Base-by-base conservation (phyloP, 2,113 vertebrate species). In the Plotosus lineatus region DNA sequence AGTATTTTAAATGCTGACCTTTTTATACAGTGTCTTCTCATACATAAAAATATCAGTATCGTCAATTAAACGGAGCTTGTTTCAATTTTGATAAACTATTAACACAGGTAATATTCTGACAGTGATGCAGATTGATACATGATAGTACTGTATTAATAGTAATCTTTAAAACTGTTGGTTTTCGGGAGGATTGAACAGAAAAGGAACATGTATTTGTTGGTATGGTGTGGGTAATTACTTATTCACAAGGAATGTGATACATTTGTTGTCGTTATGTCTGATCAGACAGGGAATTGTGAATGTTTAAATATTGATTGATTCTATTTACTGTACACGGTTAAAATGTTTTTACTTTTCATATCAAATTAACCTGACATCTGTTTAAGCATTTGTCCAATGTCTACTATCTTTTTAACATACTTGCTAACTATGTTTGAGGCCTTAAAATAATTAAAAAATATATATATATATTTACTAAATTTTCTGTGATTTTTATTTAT, bases 271-370 rank as follows among this genome's bases (percentile, higher is more conserved):
- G 23, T 42, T 10, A 38, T 51, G 31, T 26, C 33, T 8, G 7
- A 9, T 65, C 50, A 56, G 77, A 40, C 15, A 12, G n/a, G 63
- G 2, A 28, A 40, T 31, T 77, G 8, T 58, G 53, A 72, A 72
- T 46, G 55, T 56, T 78, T 78, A n/a, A 31, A 74, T 63, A 8
- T 8, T 81, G 4, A 61, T n/a, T 84, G 15, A 42, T 23, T 50
- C 46, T 8, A 51, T 26, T 36, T 51, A 31, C 46, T 26, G 6
- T 19, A 42, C 44, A 69, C 19, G 33, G 50, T 77, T 77, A 2
- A 50, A 12, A 46, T 48, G 42, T 17, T 46, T 50, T 58, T 71
- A 9, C 19, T 44, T 72, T 56, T 72, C 26, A 44, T 17, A 19
- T 26, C 12, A 58, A 9, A 68, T 38, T 11, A 48, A 46, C 42